Base-by-base conservation (phyloP, 1,140 invertebrate species). In the Heliconius hermathena region DNA sequence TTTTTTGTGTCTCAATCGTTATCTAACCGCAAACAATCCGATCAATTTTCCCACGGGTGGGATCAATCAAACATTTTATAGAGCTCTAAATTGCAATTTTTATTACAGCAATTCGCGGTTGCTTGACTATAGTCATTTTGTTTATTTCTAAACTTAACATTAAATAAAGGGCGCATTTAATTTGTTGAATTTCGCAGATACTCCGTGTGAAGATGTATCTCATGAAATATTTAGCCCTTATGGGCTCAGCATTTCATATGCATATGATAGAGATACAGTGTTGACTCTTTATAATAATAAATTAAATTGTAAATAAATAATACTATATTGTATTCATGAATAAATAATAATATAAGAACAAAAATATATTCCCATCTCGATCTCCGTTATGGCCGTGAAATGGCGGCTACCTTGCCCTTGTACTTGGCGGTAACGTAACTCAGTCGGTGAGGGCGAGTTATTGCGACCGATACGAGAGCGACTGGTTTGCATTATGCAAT, bases 1-100 rank as follows among this genome's bases (percentile, higher is more conserved):
- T 92, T 93, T 94, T 94, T 94, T 94, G 88, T 89, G 89, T 89
- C 88, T 80, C 88, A 87, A 91, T 94, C 83, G 88, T 89, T 91
- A 91, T 91, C 88, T 90, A 86, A 91, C 89, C 89, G 90, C 91
- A 87, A 92, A 91, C 89, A 87, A 88, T 87, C 74, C 84, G 88
- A 91, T 89, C 83, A 78, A 82, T 86, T 87, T 92, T 94, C 91
- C 87, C 92, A 94, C 90, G 91, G 83, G 88, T 77, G 83, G 75
- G 73, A 74, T 86, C 84, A 88, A 90, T 90, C 90, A 87, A 88
- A 86, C 80, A 84, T 89, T 90, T 84, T 88, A 91, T 90, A 90
- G 87, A 85, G 81, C 77, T 81, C 85, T 84, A 87, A 90, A 89
- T 91, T 88, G 88, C 87, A 85, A 83, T 86, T 87, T 92, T 90